Base-by-base conservation (phyloP, 2,113 vertebrate genomes). In the Hemichromis elongatus region DNA sequence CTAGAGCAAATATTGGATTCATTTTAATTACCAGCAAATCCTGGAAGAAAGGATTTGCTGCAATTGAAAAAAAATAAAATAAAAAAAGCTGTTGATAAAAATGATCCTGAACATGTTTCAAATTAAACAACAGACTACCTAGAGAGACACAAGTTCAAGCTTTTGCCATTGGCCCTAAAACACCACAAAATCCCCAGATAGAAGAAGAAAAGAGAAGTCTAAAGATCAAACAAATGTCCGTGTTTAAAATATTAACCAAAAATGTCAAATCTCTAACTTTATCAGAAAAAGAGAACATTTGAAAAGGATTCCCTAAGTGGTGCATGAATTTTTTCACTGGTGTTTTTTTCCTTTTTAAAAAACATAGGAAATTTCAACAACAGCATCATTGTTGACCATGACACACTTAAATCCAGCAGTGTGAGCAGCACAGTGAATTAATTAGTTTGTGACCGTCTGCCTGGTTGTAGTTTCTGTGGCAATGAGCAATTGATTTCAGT, bases 401-500 rank as follows among this genome's bases (percentile, higher is more conserved):
- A 77, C 81, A 90, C n/a, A 87, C 40, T 82, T 77, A 83, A 90
- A 88, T 73, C 8, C 54, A 28, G 12, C n/a, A 73, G 59, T 66
- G 21, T 37, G n/a, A 81, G 78, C 63, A 37, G 77, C 28, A 59
- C 82, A 82, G 30, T 28, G 52, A 77, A 54, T 79, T 68, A 84
- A 92, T 91, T 85, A 57, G 75, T 79, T 84, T 79, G 59, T 28
- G 73, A 75, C 35, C n/a, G 26, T 55, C 79, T 57, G 86, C 68
- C 70, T 81, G 63, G 26, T 59, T 28, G 81, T 26, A 28, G 79
- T 84, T 52, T 80, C 82, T 77, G 77, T 47, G 84, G 84, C 42
- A 56, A 82, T 82, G 91, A 90, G 87, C 88, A 73, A 95, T 95
- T 93, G 92, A 95, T 95, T 94, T 94, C 73, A 85, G 84, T 79